Conservation (phyloP, 2,797 vertebrate genomes). For the Discoglossus pictus region DNA sequence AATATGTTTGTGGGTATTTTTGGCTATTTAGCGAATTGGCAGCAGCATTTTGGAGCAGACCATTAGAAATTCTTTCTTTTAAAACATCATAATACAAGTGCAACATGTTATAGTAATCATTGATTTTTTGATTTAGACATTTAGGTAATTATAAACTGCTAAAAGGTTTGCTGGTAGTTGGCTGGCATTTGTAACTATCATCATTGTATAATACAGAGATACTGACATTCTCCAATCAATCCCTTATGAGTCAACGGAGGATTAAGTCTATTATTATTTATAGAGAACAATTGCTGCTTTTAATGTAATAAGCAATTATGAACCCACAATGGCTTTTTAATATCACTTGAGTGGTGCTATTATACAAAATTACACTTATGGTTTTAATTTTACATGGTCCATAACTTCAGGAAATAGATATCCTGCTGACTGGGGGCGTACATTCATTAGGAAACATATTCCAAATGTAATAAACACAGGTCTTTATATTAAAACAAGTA, state of each 20-base stretch:
- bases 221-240: slow-evolving; percentile 29
- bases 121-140: slow-evolving; percentile 32
- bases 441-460: slow-evolving; percentile 15
- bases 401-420: slow-evolving; percentile 43
- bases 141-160: slow-evolving; percentile 37
- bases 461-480: slow-evolving; percentile 12
- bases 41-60: no score
- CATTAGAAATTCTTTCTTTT: no score
- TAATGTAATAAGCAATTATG: slow-evolving; percentile 40
- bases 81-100: no score
- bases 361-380: slow-evolving; percentile 37
- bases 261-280: slow-evolving; percentile 45
- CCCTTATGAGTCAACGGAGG: slow-evolving; percentile 34
- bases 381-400: slow-evolving; percentile 45
- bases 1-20: no score
- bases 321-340: slow-evolving; percentile 39
- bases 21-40: no score
- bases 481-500: neutral
- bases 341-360: slow-evolving; percentile 26
- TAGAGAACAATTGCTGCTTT: slow-evolving; percentile 31
- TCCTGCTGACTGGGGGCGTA: slow-evolving; percentile 3
- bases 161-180: slow-evolving; percentile 35
- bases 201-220: neutral
- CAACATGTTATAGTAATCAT: slow-evolving; percentile 41
- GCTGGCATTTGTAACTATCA: slow-evolving; percentile 34